These are phyloP conservation scores for Atrichornis clamosus DNA, from an alignment of 2,113 vertebrate species.

Conservation along the genomic window DNA sequence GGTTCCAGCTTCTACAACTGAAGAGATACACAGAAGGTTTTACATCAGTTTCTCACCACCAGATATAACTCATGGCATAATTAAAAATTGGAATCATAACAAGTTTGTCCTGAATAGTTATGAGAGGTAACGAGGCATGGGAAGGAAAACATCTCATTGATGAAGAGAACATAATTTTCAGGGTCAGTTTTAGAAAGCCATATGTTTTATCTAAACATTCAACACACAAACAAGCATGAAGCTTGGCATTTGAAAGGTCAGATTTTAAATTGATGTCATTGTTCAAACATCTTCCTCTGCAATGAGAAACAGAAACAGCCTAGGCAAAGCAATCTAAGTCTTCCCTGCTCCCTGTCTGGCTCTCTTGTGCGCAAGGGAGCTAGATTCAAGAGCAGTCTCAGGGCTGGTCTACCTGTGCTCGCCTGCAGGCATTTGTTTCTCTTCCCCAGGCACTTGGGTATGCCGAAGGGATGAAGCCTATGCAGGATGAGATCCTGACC, in stretches of 20 bases:
- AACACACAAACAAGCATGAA: not conserved
- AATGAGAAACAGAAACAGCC: not conserved
- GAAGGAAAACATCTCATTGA: not conserved
- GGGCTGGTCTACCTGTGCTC: not conserved
- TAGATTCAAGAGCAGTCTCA: not conserved
- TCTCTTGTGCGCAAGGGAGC: not conserved
- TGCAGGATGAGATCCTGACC: not conserved
- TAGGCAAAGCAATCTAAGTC: not conserved
- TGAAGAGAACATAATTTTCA: not conserved
- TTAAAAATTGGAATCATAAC: not conserved
- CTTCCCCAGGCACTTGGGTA: rapidly evolving
- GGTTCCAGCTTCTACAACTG: not conserved
- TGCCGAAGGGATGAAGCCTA: not conserved
- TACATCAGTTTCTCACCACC: not conserved
- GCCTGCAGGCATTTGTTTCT: not conserved
- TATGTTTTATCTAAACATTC: not conserved
- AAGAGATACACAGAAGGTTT: not conserved
- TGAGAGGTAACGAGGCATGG: not conserved
- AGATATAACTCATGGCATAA: not conserved
- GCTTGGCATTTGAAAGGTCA: conserved; percentile 11
- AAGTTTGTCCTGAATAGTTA: not conserved
- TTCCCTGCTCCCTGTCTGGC: not conserved
- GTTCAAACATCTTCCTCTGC: not conserved
- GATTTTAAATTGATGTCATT: not conserved
- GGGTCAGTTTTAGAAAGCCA: not conserved